Evolutionary conservation across 2,888 invertebrate genomes (phyloP), one percentile per base, ranked within the genome.

Genomic region (Sesia bembeciformis): DNA sequence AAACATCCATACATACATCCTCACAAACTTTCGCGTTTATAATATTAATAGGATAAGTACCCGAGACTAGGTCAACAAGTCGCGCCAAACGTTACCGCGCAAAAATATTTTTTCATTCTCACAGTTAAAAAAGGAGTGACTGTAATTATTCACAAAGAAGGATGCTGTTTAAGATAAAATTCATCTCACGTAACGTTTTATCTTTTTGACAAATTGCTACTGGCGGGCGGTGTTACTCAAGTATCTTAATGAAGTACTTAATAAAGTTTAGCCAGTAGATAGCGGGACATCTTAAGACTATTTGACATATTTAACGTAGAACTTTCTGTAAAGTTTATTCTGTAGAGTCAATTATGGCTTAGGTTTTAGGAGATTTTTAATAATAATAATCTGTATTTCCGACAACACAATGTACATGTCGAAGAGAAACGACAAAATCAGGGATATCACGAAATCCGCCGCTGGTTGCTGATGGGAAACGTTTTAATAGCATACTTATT

Each of bases 111-210:
- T 46, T 53, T 53, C 40, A 49, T 49, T 49, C 40, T 6, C 38
- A 53, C 42, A 46, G 40, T 38, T 40, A 52, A 66, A 64, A 73
- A 72, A 72, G 69, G 64, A 65, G 64, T 72, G 64, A 67, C 67
- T 70, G 77, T 81, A 84, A 84, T 85, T 85, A 85, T 76, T 84
- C 83, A 84, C 66, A 64, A 80, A 82, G 83, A 84, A 74, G 81
- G 78, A 84, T 77, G 74, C 69, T 76, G 69, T 74, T 76, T 70
- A 70, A 84, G 84, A 84, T 84, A 83, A 23, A 23, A 83, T 78
- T 78, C 74, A 64, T 70, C 78, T 74, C 85, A 85, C 85, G 85
- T 83, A 74, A 70, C 66, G 65, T 72, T 72, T 81, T 86, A 86
- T 85, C 85, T 77, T 67, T 70, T 79, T 84, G 85, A 84, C 85